phyloP scores from a whole-genome alignment of 2,797 vertebrate genomes.

The Toxotes lorentzi region DNA sequence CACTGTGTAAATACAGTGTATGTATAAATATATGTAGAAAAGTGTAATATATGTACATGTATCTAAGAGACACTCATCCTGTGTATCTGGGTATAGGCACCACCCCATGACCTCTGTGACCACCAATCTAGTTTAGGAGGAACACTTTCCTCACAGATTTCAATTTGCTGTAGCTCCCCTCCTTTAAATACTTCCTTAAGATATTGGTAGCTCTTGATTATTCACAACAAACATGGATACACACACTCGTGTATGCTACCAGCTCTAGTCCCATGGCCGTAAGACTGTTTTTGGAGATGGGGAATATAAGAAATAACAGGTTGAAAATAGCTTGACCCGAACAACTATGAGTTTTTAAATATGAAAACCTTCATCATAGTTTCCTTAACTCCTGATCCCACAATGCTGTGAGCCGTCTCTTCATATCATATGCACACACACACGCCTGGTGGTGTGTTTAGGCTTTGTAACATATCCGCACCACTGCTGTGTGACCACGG shows the following conservation, averaged over 20 bases:
- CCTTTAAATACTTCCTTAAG: slow-evolving; percentile 45
- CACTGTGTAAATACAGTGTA: slow-evolving; percentile 84
- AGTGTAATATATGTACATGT: slow-evolving; percentile 85
- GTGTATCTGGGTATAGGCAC: slow-evolving; percentile 72
- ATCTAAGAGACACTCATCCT: slow-evolving; percentile 83
- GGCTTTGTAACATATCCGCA: slow-evolving; percentile 82
- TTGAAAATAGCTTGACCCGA: slow-evolving; percentile 28
- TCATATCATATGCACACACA: slow-evolving; percentile 72
- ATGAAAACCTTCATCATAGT: slow-evolving; percentile 59
- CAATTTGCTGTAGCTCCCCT: slow-evolving; percentile 31
- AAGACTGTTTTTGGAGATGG: slow-evolving; percentile 72
- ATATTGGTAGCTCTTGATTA: slow-evolving; percentile 40
- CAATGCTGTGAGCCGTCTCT: slow-evolving; percentile 74
- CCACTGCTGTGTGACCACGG: slow-evolving; percentile 73
- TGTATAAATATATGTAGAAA: slow-evolving; percentile 85
- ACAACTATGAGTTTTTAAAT: slow-evolving; percentile 44
- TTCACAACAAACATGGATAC: slow-evolving; percentile 26
- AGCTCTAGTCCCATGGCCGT: slow-evolving; percentile 59
- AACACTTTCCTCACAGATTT: slow-evolving; percentile 36
- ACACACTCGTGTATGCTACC: slow-evolving; percentile 34
- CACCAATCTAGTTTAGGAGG: slow-evolving; percentile 45
- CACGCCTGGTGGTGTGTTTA: slow-evolving; percentile 72
- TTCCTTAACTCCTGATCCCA: slow-evolving; percentile 70
- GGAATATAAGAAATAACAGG: slow-evolving; percentile 41
- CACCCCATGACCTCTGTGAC: slow-evolving; percentile 59